Percentiles rank a stretch among this genome's conserved stretches.
These are phyloP conservation scores for Actinemys pallida DNA, from an alignment of 2,113 vertebrate genomes.

Conservation along the genomic window DNA sequence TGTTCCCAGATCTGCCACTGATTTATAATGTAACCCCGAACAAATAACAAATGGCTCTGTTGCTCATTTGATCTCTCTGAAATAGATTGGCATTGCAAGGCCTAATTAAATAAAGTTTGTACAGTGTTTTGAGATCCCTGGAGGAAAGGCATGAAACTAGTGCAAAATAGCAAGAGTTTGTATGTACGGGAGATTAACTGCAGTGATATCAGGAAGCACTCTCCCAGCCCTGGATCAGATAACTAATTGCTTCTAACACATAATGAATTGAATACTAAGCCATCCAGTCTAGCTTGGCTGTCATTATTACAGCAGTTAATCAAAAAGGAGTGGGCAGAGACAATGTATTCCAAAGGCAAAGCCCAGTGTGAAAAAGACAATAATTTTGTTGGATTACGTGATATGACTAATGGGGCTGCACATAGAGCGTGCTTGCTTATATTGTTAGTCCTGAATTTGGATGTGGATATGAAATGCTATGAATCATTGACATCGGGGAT, in stretches of 20 bases:
- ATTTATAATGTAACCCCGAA: neutral
- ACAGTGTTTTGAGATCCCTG: neutral
- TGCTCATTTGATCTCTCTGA: rapidly evolving
- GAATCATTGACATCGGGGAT: neutral
- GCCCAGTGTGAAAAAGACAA: neutral
- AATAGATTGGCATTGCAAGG: neutral
- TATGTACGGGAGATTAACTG: neutral
- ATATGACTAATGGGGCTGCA: neutral
- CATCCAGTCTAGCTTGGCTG: neutral
- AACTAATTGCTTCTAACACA: neutral
- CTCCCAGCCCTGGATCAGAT: neutral
- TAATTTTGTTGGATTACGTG: neutral
- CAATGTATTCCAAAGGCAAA: neutral
- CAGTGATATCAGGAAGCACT: neutral
- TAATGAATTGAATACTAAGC: neutral
- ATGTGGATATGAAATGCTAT: neutral
- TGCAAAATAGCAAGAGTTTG: neutral
- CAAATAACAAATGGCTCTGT: neutral
- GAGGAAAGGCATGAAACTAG: neutral
- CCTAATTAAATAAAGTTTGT: neutral
- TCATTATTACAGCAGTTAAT: neutral
- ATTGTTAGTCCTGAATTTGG: neutral
- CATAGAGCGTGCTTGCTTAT: neutral
- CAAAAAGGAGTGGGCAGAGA: neutral
- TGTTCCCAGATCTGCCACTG: neutral